Evolutionary conservation across 2,888 invertebrate genomes (phyloP).

Genomic region (Dryadula phaetusa): DNA sequence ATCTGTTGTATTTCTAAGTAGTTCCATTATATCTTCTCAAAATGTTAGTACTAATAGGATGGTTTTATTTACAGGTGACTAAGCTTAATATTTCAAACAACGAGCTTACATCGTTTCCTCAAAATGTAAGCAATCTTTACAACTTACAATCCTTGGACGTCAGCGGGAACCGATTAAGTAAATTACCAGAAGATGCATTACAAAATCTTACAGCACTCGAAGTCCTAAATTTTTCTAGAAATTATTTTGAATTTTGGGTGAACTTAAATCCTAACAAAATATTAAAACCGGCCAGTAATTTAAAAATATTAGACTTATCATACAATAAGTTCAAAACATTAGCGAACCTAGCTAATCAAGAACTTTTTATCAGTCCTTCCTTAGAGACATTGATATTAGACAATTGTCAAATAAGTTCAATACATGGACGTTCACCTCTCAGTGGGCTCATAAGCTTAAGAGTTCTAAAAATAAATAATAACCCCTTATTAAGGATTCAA

Average conservation of each 20-base stretch:
- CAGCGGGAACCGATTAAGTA: slow-evolving; percentile 80
- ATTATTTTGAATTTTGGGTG: slow-evolving; percentile 85
- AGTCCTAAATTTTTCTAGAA: slow-evolving; percentile 85
- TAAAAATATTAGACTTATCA: slow-evolving; percentile 86
- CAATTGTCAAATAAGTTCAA: slow-evolving; percentile 84
- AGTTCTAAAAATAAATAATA: slow-evolving; percentile 80
- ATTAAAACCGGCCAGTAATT: slow-evolving; percentile 73
- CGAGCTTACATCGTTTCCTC: slow-evolving; percentile 83
- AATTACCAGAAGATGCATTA: slow-evolving; percentile 76
- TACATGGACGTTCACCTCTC: slow-evolving; percentile 79
- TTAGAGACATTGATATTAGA: slow-evolving; percentile 85
- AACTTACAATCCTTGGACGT: slow-evolving; percentile 66
- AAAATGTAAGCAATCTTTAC: slow-evolving; percentile 57
- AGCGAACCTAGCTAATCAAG: slow-evolving; percentile 73
- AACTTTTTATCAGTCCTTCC: slow-evolving; percentile 84
- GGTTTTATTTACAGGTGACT: slow-evolving; percentile 79
- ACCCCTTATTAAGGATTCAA: slow-evolving; percentile 77
- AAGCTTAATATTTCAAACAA: slow-evolving; percentile 88
- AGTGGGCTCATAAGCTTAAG: slow-evolving; percentile 80
- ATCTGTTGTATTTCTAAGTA: background rate
- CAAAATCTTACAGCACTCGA: slow-evolving; percentile 82
- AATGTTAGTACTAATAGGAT: background rate
- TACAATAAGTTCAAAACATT: slow-evolving; percentile 85
- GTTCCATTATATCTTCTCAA: background rate
- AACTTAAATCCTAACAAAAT: slow-evolving; percentile 82